phyloP scores from a whole-genome alignment of 1,140 invertebrate species.

The Lepidurus packardi region DNA sequence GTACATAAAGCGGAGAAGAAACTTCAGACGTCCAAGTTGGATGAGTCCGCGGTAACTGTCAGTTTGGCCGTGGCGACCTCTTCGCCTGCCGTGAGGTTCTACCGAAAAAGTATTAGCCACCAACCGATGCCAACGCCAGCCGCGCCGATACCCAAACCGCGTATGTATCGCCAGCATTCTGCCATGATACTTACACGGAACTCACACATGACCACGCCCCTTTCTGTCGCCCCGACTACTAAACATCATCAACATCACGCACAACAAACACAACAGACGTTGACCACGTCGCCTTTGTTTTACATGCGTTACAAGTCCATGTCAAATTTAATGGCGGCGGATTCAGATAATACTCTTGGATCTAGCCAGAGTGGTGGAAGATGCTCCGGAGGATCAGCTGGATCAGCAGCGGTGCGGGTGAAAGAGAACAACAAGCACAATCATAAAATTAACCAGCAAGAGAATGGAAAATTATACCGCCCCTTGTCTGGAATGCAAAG shows the following conservation, averaged over 20 bases:
- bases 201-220: background rate
- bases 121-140: background rate
- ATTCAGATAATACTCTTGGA: conserved; percentile 75
- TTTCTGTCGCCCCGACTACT: background rate
- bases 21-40: background rate
- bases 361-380: conserved; percentile 80
- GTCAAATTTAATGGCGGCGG: conserved; percentile 68
- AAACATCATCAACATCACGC: conserved; percentile 24
- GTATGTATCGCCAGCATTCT: conserved; percentile 35
- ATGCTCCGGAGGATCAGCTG: conserved; percentile 70
- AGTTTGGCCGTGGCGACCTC: background rate
- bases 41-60: background rate
- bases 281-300: conserved; percentile 61
- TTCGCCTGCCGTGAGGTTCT: background rate
- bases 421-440: conserved; percentile 20
- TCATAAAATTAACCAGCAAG: background rate
- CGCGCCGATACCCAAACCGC: conserved; percentile 32
- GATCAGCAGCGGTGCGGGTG: conserved; percentile 48
- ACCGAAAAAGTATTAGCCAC: background rate
- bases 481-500: conserved; percentile 36
- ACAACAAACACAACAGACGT: conserved; percentile 25
- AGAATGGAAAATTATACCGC: background rate
- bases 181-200: conserved; percentile 23
- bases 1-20: conserved; percentile 16
- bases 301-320: conserved; percentile 76